Percentiles rank a stretch among this genome's conserved stretches.
phyloP scores from a whole-genome alignment of 2,113 vertebrate genomes.

The Hassar affinis region DNA sequence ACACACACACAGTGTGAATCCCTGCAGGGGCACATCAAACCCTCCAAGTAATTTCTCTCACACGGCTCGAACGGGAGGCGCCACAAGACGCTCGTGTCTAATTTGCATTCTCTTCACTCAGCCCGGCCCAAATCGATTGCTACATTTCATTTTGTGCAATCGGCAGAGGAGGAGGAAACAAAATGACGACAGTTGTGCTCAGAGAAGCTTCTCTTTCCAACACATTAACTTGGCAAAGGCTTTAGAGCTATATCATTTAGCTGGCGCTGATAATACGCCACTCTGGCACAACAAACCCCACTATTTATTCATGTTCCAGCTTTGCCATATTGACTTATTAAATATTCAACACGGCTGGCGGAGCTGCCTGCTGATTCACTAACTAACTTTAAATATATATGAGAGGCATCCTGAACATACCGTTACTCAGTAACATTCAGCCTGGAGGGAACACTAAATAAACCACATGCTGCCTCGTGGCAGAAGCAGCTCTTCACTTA shows the following conservation, averaged over 20 bases:
- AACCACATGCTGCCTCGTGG: no score
- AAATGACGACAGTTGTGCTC: slow-evolving; percentile 16
- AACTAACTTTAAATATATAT: slow-evolving; percentile 29
- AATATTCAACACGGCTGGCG: slow-evolving; percentile 35
- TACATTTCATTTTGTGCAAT: slow-evolving; percentile 42
- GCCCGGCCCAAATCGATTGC: slow-evolving; percentile 46
- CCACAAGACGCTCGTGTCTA: neutral
- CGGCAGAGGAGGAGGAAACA: slow-evolving; percentile 13
- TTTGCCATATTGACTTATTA: slow-evolving; percentile 42
- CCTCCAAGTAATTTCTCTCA: slow-evolving; percentile 29
- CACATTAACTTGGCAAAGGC: slow-evolving; percentile 26
- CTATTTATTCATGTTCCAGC: slow-evolving; percentile 37
- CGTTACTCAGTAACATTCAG: neutral
- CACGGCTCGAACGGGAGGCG: slow-evolving; percentile 15
- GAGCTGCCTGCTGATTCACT: neutral
- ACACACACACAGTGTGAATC: slow-evolving; percentile 12
- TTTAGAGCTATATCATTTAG: slow-evolving; percentile 35
- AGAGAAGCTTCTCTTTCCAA: slow-evolving; percentile 9
- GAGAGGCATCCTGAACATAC: neutral
- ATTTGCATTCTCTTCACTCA: slow-evolving; percentile 40
- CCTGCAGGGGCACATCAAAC: no score
- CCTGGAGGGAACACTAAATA: no score
- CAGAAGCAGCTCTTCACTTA: no score
- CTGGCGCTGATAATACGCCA: slow-evolving; percentile 21
- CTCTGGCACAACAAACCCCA: slow-evolving; percentile 15